Evolutionary conservation across 1,140 invertebrate genomes (phyloP), one percentile per base, ranked within the genome.

Genomic region (Lepidostoma basale): DNA sequence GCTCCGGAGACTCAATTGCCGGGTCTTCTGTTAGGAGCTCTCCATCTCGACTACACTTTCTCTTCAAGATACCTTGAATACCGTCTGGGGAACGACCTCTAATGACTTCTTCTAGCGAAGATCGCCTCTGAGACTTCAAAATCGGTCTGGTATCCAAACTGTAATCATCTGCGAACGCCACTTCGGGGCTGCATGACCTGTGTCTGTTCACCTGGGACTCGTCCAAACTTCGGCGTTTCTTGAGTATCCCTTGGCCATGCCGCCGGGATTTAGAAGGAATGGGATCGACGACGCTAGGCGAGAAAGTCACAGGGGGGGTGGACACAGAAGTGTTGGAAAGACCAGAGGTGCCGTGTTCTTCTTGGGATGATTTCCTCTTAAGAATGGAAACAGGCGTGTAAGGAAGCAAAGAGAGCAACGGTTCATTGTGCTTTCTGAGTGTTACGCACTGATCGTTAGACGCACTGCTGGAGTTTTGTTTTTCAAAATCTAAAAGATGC

Each of bases 211-310:
- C 88, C 77, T 89, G 88, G 3, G 87, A 89, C 75, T 93, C 92
- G 74, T 93, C 91, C 60, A 92, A 80, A 73, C 90, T 92, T 58
- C 90, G 85, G 42, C 90, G 84, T 79, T 93, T 93, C 75, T 94
- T 93, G 40, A 93, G 79, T 74, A 93, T 94, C 42, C 91, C 91
- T 75, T 89, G 88, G 47, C 87, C 87, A 74, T 88, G 86, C 60
- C 84, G 79, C 68, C 83, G 86, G 62, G 81, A 83, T 18, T 78
- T 77, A 63, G 77, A 77, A 36, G 84, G 79, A 12, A 81, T 78
- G 4, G 85, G 84, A 74, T 89, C 88, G 30, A 88, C 74, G 30
- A 89, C 88, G 70, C 78, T 89, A 0, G 88, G 87, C 3, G 88
- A 89, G 78, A 89, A 90, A 26, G 88, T 90, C 0, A 89, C 88